Evolutionary conservation across 2,888 invertebrate species (phyloP), one percentile per base, ranked within the genome.

Genomic region (Agrochola lota): DNA sequence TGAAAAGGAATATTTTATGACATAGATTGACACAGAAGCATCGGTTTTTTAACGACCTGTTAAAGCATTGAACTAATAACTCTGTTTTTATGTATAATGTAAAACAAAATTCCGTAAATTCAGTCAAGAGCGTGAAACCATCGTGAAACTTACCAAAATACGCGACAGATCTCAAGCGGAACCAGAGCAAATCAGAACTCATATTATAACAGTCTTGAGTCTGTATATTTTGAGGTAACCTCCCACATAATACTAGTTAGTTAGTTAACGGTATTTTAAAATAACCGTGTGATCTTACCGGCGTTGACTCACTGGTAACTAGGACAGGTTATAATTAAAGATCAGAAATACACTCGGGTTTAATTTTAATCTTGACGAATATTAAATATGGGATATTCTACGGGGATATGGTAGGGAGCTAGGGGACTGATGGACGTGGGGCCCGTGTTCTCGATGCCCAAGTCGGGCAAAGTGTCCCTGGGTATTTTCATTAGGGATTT

Each of bases 271-370:
- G 84, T 83, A 82, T 78, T 23, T 52, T 46, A 78, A 86, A 86
- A 84, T 84, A 83, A 84, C 86, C 83, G 84, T 84, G 84, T 75
- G 84, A 84, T 84, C 83, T 85, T 75, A 85, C 74, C 70, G 67
- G 55, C 46, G 85, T 67, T 78, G 84, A 78, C 78, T 84, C 84
- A 83, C 74, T 73, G 35, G 26, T 57, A 85, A 84, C 78, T 84
- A 20, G 86, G 86, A 62, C 84, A 66, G 63, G 72, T 83, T 75
- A 82, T 82, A 82, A 82, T 84, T 77, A 81, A 85, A 80, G 17
- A 80, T 81, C 30, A 66, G 66, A 74, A 75, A 85, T 55, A 57
- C 35, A 67, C 66, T 76, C 20, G 23, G 17, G 57, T 40, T 35
- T n/a, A n/a, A n/a, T n/a, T 67, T 70, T 70, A 62, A 60, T 60